Evolutionary conservation across 2,797 vertebrate species (phyloP), one percentile per base, ranked within the genome.

Genomic region (Atherinosoma microstoma): DNA sequence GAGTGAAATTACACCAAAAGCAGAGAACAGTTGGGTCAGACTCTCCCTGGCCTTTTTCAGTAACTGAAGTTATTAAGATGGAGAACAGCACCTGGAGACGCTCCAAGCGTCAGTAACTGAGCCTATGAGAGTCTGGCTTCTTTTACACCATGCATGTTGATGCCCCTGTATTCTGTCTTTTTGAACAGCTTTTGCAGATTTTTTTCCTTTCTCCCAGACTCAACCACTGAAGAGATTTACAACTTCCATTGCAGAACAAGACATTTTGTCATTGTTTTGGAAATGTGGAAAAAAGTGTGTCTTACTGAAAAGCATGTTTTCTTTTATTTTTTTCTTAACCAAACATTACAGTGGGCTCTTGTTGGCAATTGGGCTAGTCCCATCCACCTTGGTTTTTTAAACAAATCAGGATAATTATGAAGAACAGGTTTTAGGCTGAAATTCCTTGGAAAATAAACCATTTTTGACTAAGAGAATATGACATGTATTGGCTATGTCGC

Each of bases 371-470:
- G 72, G 71, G 85, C 81, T 82, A 82, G 76, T 84, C 84, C 84
- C 84, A 90, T 93, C 92, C 87, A 89, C 84, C 87, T 89, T 77
- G 82, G 70, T 91, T 93, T 93, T 93, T 85, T 76, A 94, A 94
- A 93, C 93, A 94, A 95, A 94, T 94, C 93, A 93, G 84, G 84
- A 80, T 94, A 94, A 95, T 94, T 94, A 91, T 92, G 89, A 92
- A 84, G 93, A 95, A 87, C 94, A 95, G 94, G 91, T 94, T 94
- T 95, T 93, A 93, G 86, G 90, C 89, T 91, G 83, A 93, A 94
- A 94, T 93, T 94, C 91, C 91, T 91, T 90, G 84, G 91, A 95
- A 95, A 95, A 94, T 94, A 95, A 95, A 95, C 93, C 84, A 79
- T 91, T 93, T 90, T 84, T 92, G 92, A 93, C 83, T 84, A 81